phyloP scores from a whole-genome alignment of 2,113 vertebrate species.

The Craseonycteris thonglongyai region DNA sequence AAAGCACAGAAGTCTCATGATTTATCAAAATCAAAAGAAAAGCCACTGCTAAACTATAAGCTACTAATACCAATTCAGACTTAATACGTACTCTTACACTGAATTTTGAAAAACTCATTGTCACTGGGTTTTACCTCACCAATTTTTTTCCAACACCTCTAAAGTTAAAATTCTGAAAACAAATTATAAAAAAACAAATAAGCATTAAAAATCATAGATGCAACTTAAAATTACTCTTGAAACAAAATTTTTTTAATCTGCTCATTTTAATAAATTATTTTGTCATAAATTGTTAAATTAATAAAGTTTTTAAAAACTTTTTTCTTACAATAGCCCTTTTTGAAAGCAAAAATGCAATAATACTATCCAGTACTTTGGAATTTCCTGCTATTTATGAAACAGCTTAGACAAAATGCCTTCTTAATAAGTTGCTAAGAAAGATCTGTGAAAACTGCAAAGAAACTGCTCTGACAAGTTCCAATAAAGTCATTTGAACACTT shows the following conservation, averaged over 20 bases:
- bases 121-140: neutral
- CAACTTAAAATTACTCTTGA: constrained; percentile 3
- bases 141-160: neutral
- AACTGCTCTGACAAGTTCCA: constrained; percentile 5
- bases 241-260: neutral
- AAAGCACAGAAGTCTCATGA: neutral
- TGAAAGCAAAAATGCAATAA: constrained; percentile 52
- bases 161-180: constrained; percentile 10
- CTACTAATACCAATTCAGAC: constrained; percentile 6
- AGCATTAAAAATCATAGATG: neutral
- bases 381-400: constrained; percentile 44
- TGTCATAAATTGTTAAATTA: constrained; percentile 2
- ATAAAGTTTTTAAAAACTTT: neutral
- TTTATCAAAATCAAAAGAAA: neutral
- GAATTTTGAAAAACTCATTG: neutral
- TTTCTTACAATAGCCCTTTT: neutral
- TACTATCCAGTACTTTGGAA: neutral
- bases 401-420: constrained; percentile 46
- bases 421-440: constrained; percentile 8
- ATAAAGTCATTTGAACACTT: neutral
- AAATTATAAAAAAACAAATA: neutral
- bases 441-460: constrained; percentile 15
- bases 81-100: neutral
- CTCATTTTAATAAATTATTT: neutral
- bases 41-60: neutral